Evolutionary conservation across 2,113 vertebrate genomes (phyloP).

Genomic region (Trematomus loennbergii): DNA sequence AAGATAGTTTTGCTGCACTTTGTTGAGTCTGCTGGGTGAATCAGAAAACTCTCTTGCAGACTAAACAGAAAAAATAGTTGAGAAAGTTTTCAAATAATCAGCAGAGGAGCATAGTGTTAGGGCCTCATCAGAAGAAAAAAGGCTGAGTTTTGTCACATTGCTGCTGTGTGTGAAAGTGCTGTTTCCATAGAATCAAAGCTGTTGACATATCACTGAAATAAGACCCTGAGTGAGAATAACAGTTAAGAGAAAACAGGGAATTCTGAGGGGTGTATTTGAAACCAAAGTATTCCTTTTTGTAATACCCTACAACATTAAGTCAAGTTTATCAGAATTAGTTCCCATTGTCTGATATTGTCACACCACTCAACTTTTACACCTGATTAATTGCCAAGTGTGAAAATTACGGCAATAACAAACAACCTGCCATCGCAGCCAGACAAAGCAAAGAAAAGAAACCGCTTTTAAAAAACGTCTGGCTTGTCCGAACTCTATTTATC

Average conservation of each 20-base stretch:
- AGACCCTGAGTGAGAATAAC: not conserved
- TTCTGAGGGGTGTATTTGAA: not conserved
- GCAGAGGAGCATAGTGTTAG: too few relatives aligned
- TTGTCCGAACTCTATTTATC: constrained; percentile 71
- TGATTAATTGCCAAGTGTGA: constrained; percentile 57
- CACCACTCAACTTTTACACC: constrained; percentile 20
- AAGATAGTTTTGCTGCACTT: not conserved
- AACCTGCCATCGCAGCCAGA: constrained; percentile 5
- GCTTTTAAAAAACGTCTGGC: constrained; percentile 51
- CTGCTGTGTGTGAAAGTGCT: too few relatives aligned
- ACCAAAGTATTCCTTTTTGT: not conserved
- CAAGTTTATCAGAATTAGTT: not conserved
- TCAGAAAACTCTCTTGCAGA: not conserved
- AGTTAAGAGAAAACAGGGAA: not conserved
- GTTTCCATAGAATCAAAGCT: not conserved
- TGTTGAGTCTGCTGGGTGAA: not conserved
- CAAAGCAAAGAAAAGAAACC: constrained; percentile 24
- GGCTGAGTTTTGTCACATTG: not conserved
- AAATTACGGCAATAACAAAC: constrained; percentile 51
- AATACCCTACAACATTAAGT: not conserved
- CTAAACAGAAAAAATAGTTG: too few relatives aligned
- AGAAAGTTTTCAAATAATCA: too few relatives aligned
- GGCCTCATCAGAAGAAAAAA: too few relatives aligned
- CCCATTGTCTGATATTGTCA: constrained; percentile 20
- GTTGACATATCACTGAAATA: too few relatives aligned